Conservation (phyloP, 2,113 vertebrate species). For the Smithornis capensis region DNA sequence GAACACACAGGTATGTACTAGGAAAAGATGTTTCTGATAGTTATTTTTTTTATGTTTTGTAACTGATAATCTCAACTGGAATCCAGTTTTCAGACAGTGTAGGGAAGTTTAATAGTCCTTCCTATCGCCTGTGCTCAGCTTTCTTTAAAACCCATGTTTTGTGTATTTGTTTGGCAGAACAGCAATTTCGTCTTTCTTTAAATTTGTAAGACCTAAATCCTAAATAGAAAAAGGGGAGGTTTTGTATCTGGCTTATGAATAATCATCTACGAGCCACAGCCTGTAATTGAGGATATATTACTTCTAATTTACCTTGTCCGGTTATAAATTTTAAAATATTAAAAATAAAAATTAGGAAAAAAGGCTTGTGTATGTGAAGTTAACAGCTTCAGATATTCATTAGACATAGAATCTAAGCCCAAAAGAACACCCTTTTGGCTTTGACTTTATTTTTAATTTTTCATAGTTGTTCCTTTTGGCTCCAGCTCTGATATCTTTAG, state of each 20-base stretch:
- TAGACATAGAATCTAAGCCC: neutral
- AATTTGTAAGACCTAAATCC: neutral
- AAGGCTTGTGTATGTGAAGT: neutral
- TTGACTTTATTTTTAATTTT: neutral
- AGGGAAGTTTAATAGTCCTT: neutral
- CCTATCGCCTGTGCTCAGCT: neutral
- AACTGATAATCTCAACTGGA: neutral
- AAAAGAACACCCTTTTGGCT: neutral
- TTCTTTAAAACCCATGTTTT: neutral
- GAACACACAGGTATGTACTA: slow-evolving; percentile 93
- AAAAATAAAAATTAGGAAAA: neutral
- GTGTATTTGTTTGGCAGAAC: neutral
- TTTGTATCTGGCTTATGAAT: neutral
- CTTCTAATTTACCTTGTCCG: neutral
- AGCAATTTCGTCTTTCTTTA: neutral
- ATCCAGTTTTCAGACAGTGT: neutral
- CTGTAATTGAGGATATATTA: neutral
- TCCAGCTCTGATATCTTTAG: neutral
- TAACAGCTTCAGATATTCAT: neutral
- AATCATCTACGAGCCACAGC: neutral
- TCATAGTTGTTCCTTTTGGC: neutral
- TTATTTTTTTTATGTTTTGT: neutral
- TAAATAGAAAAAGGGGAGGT: neutral
- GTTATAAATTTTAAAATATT: neutral
- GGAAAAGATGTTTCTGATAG: neutral